Percentiles rank a stretch among this genome's conserved stretches.
phyloP scores from a whole-genome alignment of 92 coral and sea anemone species.

The Hydrozoanthus gracilis region DNA sequence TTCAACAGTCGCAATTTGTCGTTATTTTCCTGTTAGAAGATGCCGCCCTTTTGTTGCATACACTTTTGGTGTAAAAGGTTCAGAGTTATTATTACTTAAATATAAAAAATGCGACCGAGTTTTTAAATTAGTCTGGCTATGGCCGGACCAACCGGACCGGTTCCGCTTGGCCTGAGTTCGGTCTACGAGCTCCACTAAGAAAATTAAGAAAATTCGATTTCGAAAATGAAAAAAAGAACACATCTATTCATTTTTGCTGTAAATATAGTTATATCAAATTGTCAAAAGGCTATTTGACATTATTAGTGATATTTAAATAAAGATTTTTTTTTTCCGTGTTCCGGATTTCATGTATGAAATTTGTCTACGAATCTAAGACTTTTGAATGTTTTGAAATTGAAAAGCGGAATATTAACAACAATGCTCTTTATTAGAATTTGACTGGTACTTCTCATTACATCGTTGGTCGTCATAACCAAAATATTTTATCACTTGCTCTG shows the following conservation, averaged over 20 bases:
- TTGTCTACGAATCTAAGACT: not conserved
- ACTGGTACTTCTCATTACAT: not conserved
- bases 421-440: not conserved
- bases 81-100: no score
- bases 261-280: not conserved
- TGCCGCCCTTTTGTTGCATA: no score
- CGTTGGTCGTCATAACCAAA: not conserved
- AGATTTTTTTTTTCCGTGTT: not conserved
- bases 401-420: not conserved
- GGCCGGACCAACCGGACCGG: no score
- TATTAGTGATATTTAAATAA: constrained; percentile 12
- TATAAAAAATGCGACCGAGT: no score
- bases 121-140: no score
- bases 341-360: no score
- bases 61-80: no score
- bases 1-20: no score
- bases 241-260: not conserved
- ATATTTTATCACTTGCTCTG: constrained; percentile 1
- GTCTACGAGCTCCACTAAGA: no score
- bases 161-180: no score
- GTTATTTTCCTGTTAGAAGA: no score
- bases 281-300: not conserved
- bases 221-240: not conserved
- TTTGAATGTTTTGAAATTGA: not conserved
- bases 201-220: not conserved